Conservation (phyloP, 2,113 vertebrate genomes). For the Fukomys damarensis region DNA sequence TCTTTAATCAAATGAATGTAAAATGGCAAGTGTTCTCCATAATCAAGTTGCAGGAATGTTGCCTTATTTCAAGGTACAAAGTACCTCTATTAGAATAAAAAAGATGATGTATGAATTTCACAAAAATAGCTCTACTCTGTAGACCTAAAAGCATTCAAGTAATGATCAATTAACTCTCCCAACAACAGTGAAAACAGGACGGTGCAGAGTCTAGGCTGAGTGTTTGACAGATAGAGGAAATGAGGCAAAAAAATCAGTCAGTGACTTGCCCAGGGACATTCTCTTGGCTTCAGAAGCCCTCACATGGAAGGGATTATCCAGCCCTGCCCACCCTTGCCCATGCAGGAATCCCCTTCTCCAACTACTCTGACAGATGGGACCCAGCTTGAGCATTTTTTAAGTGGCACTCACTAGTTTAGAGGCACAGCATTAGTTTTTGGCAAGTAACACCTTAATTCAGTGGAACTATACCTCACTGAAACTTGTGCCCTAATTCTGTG, state of each 20-base stretch:
- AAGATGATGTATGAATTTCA: not conserved
- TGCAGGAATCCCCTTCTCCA: conserved; percentile 50
- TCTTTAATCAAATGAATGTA: not conserved
- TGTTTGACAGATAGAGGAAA: conserved; percentile 64
- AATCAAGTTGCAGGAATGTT: not conserved
- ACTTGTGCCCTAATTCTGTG: not conserved
- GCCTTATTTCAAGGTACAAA: not conserved
- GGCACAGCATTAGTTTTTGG: not conserved
- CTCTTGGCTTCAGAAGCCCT: conserved; percentile 18
- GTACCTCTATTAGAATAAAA: not conserved
- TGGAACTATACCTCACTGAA: conserved; percentile 25
- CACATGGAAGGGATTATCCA: not conserved
- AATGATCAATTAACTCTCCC: not conserved
- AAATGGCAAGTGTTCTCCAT: not conserved
- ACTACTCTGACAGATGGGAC: conserved; percentile 44
- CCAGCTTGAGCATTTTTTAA: conserved; percentile 44
- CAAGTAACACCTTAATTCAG: not conserved
- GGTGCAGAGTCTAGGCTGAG: not conserved
- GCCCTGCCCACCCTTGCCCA: not conserved
- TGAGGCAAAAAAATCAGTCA: conserved; percentile 50
- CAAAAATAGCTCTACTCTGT: not conserved
- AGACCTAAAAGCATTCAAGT: not conserved
- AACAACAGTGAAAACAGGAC: not conserved
- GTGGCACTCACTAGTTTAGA: not conserved
- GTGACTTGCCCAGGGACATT: conserved; percentile 41